phyloP scores from a whole-genome alignment of 2,113 vertebrate species.

The Sminthopsis crassicaudata region DNA sequence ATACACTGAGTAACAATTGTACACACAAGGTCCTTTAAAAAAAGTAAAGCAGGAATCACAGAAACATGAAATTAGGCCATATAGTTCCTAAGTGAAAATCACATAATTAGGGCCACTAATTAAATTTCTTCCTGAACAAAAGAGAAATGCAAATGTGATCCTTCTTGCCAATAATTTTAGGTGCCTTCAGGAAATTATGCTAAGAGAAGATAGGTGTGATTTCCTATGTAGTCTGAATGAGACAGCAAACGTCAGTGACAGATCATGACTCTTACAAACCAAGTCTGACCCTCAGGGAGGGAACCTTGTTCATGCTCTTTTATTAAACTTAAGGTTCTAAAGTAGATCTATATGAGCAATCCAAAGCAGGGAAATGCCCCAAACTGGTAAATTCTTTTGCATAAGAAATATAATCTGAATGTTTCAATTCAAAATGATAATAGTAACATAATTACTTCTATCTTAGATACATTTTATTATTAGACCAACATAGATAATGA shows the following conservation, averaged over 20 bases:
- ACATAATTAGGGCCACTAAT: neutral
- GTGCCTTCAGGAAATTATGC: neutral
- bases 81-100: neutral
- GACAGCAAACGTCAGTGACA: neutral
- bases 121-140: slow-evolving; percentile 34
- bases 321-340: neutral
- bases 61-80: neutral
- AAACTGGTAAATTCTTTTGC: neutral
- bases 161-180: neutral
- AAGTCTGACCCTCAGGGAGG: neutral
- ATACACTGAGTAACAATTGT: neutral
- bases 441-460: neutral
- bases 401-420: slow-evolving; percentile 13
- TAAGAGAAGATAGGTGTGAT: neutral
- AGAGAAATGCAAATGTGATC: neutral
- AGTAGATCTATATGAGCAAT: slow-evolving; percentile 6
- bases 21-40: slow-evolving; percentile 2
- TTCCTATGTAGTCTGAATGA: neutral
- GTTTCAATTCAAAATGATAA: slow-evolving; percentile 46
- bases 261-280: neutral
- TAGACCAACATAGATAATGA: slow-evolving; percentile 28
- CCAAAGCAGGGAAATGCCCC: slow-evolving; percentile 21
- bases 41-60: slow-evolving; percentile 40
- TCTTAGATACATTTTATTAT: slow-evolving; percentile 38
- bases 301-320: neutral